A percentile compares a stretch with the other conserved stretches of the same genome.
phyloP scores from a whole-genome alignment of 2,113 vertebrate species.

The Anarhynchus alexandrinus region DNA sequence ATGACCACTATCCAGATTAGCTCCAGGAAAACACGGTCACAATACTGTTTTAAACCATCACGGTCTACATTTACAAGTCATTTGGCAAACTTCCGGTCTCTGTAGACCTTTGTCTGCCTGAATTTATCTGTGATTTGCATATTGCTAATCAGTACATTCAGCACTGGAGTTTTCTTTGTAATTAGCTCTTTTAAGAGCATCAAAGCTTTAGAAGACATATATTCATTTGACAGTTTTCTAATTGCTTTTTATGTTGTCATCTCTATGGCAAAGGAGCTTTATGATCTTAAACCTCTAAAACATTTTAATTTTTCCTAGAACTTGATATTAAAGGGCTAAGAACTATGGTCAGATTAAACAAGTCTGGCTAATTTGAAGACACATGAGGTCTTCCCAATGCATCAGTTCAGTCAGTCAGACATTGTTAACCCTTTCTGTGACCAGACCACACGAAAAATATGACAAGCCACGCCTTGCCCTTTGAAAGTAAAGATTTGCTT shows the following conservation, averaged over 20 bases:
- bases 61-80: neutral
- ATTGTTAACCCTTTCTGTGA: neutral
- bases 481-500: neutral
- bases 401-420: neutral
- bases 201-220: constrained; percentile 38
- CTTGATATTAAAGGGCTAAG: neutral
- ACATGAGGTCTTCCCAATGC: neutral
- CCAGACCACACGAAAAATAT: neutral
- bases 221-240: constrained; percentile 61
- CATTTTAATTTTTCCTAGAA: constrained; percentile 15
- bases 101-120: neutral
- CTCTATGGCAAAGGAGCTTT: constrained; percentile 47
- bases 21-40: neutral
- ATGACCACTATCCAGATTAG: neutral
- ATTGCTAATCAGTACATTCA: constrained; percentile 33
- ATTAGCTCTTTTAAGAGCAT: constrained; percentile 55
- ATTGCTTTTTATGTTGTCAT: constrained; percentile 62
- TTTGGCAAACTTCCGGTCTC: constrained; percentile 16
- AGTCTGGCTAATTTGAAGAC: neutral
- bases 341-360: neutral
- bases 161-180: constrained; percentile 17
- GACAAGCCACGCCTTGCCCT: neutral
- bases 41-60: neutral
- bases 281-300: constrained; percentile 50
- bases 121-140: constrained; percentile 27